Base-by-base conservation (phyloP, 2,888 invertebrate species). In the Zootermopsis nevadensis region DNA sequence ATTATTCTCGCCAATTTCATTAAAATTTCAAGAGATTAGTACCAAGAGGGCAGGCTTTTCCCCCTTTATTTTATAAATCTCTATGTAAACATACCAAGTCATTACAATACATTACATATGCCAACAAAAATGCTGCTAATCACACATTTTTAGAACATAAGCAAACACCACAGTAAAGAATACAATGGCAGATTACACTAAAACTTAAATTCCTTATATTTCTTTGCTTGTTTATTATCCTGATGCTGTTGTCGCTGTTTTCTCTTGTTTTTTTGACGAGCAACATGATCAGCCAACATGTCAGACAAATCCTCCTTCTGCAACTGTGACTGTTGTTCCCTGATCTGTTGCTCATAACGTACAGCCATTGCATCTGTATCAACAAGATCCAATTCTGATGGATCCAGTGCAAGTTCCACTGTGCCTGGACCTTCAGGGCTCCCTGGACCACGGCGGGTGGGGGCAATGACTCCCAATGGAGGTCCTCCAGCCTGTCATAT, bases 171-270 rank as follows among this genome's bases (percentile, higher is more conserved):
- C 7, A 42, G 15, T 4, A 42, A 42, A 8, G 19, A 48, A 48
- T 48, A 48, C 38, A 19, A 3, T 48, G 15, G 15, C 48, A 48
- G 48, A 48, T 48, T 15, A 48, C 19, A 12, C 90, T 93, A 99
- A 92, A 99, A 99, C 90, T 99, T 99, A 92, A 99, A 99, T 89
- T 99, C 98, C 90, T 98, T 99, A 92, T 98, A 98, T 91, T 99
- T 98, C 91, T 99, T 99, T 24, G 97, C 95, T 87, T 96, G 94
- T 89, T 98, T 98, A 7, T 95, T 94, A 86, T 98, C 96, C 88
- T 91, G 91, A 86, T 96, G 95, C 86, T 96, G 96, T 89, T 96
- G 96, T 86, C 97, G 97, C 85, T 97, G 93, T 89, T 98, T 98
- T 86, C 98, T 92, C 91, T 98, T 97, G 88, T 95, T 98, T 95